Evolutionary conservation across 2,113 vertebrate species (phyloP).

Genomic region (Nanorana parkeri): DNA sequence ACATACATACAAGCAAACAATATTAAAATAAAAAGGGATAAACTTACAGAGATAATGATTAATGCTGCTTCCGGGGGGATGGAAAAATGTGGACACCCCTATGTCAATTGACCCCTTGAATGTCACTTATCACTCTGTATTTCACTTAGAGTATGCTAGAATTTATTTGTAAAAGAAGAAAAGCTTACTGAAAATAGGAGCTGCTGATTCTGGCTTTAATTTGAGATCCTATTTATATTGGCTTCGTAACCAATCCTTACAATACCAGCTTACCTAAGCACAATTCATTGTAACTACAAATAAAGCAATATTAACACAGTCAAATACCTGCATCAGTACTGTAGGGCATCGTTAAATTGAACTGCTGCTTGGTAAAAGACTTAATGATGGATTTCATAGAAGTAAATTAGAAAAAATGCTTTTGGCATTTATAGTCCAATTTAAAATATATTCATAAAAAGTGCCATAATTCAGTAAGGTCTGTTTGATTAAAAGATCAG

Average conservation of each 20-base stretch:
- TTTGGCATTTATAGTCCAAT: conserved; percentile 78
- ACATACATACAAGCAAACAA: too few species aligned
- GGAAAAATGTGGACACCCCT: too few species aligned
- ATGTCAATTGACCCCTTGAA: too few species aligned
- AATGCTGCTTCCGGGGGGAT: too few species aligned
- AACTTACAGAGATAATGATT: too few species aligned
- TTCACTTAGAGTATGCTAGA: too few species aligned
- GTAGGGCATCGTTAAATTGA: conserved; percentile 79
- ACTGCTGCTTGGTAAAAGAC: conserved; percentile 71
- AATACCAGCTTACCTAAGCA: conserved; percentile 72
- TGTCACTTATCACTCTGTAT: too few species aligned
- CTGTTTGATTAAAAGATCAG: conserved; percentile 72
- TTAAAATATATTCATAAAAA: conserved; percentile 78
- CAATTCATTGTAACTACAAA: conserved; percentile 78
- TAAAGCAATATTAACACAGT: conserved; percentile 79
- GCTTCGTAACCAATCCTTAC: conserved; percentile 66
- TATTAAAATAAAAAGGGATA: too few species aligned
- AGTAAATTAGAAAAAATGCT: conserved; percentile 76
- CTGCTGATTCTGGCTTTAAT: conserved; percentile 70
- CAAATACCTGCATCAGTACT: conserved; percentile 69
- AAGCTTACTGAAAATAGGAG: conserved; percentile 66
- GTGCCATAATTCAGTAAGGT: conserved; percentile 73
- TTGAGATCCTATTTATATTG: conserved; percentile 71
- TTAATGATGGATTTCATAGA: conserved; percentile 81
- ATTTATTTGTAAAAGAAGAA: too few species aligned